Base-by-base conservation (phyloP, 2,888 invertebrate genomes). In the Drosophila demipolita region DNA sequence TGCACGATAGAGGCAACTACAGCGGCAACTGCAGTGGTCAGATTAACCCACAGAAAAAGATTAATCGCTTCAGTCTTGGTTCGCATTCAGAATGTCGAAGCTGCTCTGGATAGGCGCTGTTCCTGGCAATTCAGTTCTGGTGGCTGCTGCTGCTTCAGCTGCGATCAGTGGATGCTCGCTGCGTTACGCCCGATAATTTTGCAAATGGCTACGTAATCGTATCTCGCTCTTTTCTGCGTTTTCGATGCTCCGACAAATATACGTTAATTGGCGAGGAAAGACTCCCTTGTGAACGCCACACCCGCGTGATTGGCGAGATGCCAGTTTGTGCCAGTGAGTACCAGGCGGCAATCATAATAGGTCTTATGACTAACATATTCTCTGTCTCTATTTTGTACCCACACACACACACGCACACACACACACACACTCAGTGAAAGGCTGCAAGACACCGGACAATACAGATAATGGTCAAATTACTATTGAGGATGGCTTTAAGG, bases 391-490 rank as follows among this genome's bases (percentile, higher is more conserved):
- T 8, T 20, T 20, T 2, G 7, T 5, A 7, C 26, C 26, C 58
- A n/a, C 7, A 5, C 15, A n/a, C n/a, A n/a, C n/a, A n/a, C n/a
- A n/a, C n/a, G n/a, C n/a, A n/a, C n/a, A n/a, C n/a, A n/a, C n/a
- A 96, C 58, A n/a, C 7, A 4, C 58, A n/a, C 7, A 5, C 15
- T 6, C 42, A 96, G 96, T 93, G 79, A 80, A 94, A 0, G 95
- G 95, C n/a, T 97, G 97, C 85, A 52, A 78, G 0, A 33, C 17
- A 0, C 92, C 94, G 0, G 63, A 84, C 0, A 55, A 89, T 6
- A 94, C 95, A 0, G 90, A 92, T 8, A 94, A 96, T 82, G 95
- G 95, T 0, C 82, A 95, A 1, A 92, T 94, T 7, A 92, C 94
- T 36, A 87, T 93, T 0, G 93, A 94, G 15, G 94, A 94, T 80